Conservation (phyloP, 64 coral and sea anemone species). For the Dendronephthya gigantea region DNA sequence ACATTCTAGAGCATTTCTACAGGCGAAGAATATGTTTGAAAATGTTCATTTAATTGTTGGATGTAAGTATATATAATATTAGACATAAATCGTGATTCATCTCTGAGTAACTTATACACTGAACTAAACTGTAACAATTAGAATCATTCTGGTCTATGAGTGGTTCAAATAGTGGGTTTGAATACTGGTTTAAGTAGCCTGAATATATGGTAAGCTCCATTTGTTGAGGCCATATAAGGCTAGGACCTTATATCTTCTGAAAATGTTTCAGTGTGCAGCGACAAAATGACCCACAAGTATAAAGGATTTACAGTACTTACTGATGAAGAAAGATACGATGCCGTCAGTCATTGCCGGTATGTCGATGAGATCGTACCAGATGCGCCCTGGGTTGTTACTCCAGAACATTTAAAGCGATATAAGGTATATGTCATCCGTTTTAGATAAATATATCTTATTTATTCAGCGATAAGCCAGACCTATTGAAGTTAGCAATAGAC, state of each 20-base stretch:
- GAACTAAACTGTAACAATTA: no score
- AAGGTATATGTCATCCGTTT: conserved; percentile 35
- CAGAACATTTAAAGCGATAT: conserved; percentile 80
- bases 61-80: conserved; percentile 37
- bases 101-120: no score
- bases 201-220: no score
- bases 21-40: conserved; percentile 72
- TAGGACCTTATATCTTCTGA: background rate
- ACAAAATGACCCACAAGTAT: conserved; percentile 76
- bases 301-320: conserved; percentile 85
- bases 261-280: conserved; percentile 57
- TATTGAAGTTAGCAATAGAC: no score
- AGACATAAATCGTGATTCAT: conserved; percentile 26
- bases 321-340: conserved; percentile 77
- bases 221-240: no score
- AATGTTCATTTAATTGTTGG: conserved; percentile 91
- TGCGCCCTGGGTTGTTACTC: conserved; percentile 59
- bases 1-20: conserved; percentile 82
- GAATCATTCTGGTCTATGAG: no score
- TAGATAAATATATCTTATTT: background rate
- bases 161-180: no score
- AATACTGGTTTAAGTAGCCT: no score
- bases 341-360: conserved; percentile 80
- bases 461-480: no score
- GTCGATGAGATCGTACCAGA: conserved; percentile 83